Evolutionary conservation across 2,113 vertebrate genomes (phyloP), one percentile per base, ranked within the genome.

Genomic region (Antennarius striatus): DNA sequence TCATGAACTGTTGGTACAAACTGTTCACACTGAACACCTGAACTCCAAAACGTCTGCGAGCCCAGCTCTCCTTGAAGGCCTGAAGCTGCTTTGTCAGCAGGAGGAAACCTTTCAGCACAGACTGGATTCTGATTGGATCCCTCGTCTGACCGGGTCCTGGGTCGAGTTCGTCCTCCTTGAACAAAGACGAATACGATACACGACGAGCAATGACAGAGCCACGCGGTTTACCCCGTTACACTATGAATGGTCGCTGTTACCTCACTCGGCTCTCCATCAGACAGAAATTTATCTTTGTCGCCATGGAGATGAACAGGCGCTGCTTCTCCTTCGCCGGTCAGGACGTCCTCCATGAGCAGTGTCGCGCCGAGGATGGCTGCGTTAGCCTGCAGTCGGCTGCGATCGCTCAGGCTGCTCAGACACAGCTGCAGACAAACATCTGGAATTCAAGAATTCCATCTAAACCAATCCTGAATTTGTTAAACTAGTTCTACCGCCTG

Each of bases 11-110:
- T 57, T 70, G 88, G 68, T 89, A 79, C 82, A 75, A 32, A 48
- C 72, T 36, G 47, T 77, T 10, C 4, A 50, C 82, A 36, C 51
- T 80, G 51, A 88, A 80, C 10, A 58, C 71, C 14, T 90, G 69
- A 7, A 59, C 67, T 2, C 30, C 63, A 49, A 93, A 61, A 77
- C 85, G 93, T 30, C 89, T 81, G n/a, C 0, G 1, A 15, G 90
- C 88, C 92, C 89, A 92, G 75, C 80, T 85, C 65, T 88, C 90
- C 83, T 92, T 94, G 16, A 94, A 79, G 10, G 84, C 77, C 78
- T 94, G 91, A 16, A 94, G 66, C 73, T 93, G 92, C 73, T 95
- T 95, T 78, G 87, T 92, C 5, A 92, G 75, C 11, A 91, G 68
- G 63, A 95, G 90, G 69, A 95, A 94, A 14, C 82, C 91, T 80